Percentiles rank a stretch among this genome's conserved stretches.
phyloP scores from a whole-genome alignment of 2,113 vertebrate species.

The Danio rerio region GRCz12tu NC_133183.1:12361501-12362000 shows the following conservation, averaged over 20 bases:
- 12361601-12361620: conserved; percentile 28
- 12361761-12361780: not conserved
- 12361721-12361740: not conserved
- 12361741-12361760: not conserved
- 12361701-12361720: not conserved
- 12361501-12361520: conserved; percentile 58
- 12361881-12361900: conserved; percentile 7
- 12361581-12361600: not conserved
- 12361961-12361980: conserved; percentile 34
- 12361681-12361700: not conserved
- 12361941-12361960: conserved; percentile 25
- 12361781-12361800: not conserved
- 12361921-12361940: conserved; percentile 1
- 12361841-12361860: conserved; percentile 7
- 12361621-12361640: not conserved
- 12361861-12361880: not conserved
- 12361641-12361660: not conserved
- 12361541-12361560: conserved; percentile 45
- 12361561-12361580: conserved; percentile 17
- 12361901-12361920: conserved; percentile 5
- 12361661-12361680: conserved; percentile 6
- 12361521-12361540: conserved; percentile 56
- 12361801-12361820: conserved; percentile 5
- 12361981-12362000: conserved; percentile 28
- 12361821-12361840: conserved; percentile 12